These are phyloP conservation scores for Nomada fucata DNA, from an alignment of 2,888 invertebrate species.

Conservation along the genomic window DNA sequence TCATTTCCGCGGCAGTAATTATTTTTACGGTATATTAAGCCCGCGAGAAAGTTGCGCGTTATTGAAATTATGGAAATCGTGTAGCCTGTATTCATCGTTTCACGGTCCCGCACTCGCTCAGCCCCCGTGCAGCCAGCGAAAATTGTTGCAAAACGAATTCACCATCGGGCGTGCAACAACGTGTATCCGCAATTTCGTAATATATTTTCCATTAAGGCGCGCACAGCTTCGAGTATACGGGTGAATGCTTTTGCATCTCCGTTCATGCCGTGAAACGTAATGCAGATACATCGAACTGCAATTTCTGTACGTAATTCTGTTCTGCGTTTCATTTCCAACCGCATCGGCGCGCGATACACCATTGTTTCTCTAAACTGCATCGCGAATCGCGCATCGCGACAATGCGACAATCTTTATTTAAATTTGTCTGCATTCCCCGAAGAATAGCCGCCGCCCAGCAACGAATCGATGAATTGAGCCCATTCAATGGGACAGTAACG, in stretches of 20 bases:
- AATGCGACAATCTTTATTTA: neutral
- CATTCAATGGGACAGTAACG: conserved; percentile 29
- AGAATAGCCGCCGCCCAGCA: neutral
- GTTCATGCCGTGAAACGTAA: too few species aligned
- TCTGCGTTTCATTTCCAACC: too few species aligned
- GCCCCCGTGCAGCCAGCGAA: conserved; percentile 1
- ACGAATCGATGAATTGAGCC: conserved; percentile 39
- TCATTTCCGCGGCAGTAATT: conserved; percentile 50
- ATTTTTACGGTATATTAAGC: conserved; percentile 54
- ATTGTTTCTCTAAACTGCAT: too few species aligned
- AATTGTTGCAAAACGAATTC: conserved; percentile 17
- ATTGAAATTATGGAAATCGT: conserved; percentile 48
- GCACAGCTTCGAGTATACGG: too few species aligned
- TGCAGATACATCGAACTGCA: too few species aligned
- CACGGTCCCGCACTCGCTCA: conserved; percentile 36
- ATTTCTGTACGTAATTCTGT: too few species aligned
- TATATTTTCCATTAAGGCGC: neutral
- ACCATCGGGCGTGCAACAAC: conserved; percentile 2
- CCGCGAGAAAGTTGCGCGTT: conserved; percentile 42
- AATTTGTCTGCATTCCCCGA: neutral
- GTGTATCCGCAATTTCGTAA: neutral
- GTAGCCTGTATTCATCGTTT: conserved; percentile 26
- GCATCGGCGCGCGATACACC: too few species aligned
- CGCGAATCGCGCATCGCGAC: neutral
- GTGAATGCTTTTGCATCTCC: too few species aligned